Percentiles rank a stretch among this genome's conserved stretches.
Evolutionary conservation across 2,113 vertebrate genomes (phyloP).

Genomic region (Bothrops jararaca): DNA sequence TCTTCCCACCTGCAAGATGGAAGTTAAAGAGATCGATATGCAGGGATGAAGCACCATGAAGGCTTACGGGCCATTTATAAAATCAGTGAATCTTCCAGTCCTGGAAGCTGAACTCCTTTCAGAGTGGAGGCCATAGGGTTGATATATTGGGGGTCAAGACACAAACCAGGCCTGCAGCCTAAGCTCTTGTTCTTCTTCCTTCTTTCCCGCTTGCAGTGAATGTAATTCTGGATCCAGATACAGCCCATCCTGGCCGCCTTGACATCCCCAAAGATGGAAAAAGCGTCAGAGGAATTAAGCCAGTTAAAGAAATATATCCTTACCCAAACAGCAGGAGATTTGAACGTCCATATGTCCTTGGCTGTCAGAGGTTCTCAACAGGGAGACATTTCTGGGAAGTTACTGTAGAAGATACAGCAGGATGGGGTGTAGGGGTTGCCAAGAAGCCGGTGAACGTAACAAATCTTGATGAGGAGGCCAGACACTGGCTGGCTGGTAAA

Average conservation of each 20-base stretch:
- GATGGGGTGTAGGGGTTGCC: not conserved
- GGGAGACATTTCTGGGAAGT: constrained; percentile 3
- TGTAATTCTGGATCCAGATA: not conserved
- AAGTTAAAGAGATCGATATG: not conserved
- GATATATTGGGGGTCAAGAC: no score
- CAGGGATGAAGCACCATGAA: no score
- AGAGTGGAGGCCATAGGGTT: no score
- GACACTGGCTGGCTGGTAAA: not conserved
- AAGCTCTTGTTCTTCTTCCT: not conserved
- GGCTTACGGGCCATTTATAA: no score
- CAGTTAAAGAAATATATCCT: accelerated
- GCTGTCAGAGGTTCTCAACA: not conserved
- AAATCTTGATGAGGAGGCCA: no score
- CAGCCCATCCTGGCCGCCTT: not conserved
- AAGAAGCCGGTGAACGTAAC: no score
- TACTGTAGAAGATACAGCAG: not conserved
- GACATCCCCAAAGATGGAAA: not conserved
- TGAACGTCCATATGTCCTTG: not conserved
- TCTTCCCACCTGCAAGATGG: no score
- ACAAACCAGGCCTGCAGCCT: not conserved
- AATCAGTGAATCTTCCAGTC: not conserved
- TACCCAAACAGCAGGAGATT: not conserved
- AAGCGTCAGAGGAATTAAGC: not conserved
- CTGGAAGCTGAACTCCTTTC: not conserved
- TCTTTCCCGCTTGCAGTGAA: not conserved